Evolutionary conservation across 2,888 invertebrate species (phyloP).

Genomic region (Encarsia formosa): DNA sequence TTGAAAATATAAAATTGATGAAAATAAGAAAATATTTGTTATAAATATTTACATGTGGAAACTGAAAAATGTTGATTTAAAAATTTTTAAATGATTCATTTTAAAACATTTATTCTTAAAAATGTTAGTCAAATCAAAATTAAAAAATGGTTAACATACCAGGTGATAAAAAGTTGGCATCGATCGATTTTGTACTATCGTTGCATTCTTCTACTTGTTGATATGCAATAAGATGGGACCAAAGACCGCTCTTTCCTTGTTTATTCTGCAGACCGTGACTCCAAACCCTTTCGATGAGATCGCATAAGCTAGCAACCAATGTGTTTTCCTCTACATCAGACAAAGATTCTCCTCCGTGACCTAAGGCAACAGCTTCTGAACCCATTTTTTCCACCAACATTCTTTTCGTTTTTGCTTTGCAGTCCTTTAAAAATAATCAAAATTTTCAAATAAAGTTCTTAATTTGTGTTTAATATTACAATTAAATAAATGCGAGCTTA

Average conservation of each 20-base stretch:
- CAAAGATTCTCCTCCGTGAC: conserved; percentile 76
- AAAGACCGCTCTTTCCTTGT: conserved; percentile 94
- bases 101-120: background rate
- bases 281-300: conserved; percentile 95
- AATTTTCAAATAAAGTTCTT: background rate
- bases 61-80: conserved; percentile 44
- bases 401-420: conserved; percentile 91
- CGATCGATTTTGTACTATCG: conserved; percentile 56
- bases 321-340: conserved; percentile 91
- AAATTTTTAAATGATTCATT: background rate
- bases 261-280: conserved; percentile 94
- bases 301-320: conserved; percentile 95
- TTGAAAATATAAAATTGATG: conserved; percentile 1
- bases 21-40: background rate
- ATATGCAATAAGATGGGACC: conserved; percentile 90
- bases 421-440: conserved; percentile 60
- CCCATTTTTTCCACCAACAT: conserved; percentile 99
- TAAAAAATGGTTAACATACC: conserved; percentile 50
- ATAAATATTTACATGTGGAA: background rate
- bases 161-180: conserved; percentile 61
- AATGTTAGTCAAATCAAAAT: no score
- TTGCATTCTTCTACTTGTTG: conserved; percentile 75
- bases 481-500: background rate
- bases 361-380: conserved; percentile 90
- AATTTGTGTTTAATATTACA: background rate